Evolutionary conservation across 2,113 vertebrate species (phyloP), one percentile per base, ranked within the genome.

Genomic region (Tychaedon coryphoeus): DNA sequence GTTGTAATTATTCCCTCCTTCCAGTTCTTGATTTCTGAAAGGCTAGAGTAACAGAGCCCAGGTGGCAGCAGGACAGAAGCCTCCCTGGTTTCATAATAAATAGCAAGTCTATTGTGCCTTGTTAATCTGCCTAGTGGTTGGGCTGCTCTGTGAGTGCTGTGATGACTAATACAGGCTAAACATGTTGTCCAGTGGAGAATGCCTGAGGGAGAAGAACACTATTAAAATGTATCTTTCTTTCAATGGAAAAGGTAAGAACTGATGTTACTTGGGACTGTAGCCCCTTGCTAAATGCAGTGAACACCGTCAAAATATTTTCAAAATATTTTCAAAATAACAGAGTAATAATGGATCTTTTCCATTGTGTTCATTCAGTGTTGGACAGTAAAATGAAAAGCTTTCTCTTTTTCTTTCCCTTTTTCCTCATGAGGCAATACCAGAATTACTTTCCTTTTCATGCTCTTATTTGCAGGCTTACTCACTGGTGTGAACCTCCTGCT

Each of bases 181-280:
- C 0, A 0, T 11, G 5, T 15, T 14, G 36, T 6, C 1, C 3
- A 56, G 19, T 29, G 14, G 19, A 29, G 25, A 54, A 34, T 22
- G 23, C 16, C 19, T 38, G 33, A 69, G 56, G 57, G 90, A 31
- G 25, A 36, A 70, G 7, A 10, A 57, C 19, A 15, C 19, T 58
- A 8, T 12, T 45, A 25, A 70, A 78, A 8, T 34, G 8, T 10
- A 42, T 65, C 7, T 72, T 89, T 65, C 7, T 72, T 89, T 80
- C 33, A n/a, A 14, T 24, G 17, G 36, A 69, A 86, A 80, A 50
- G 10, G 3, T 57, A n/a, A 76, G 38, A 89, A 48, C 24, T 60
- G 24, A 14, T 8, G 8, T 4, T 51, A 31, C 10, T 5, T 70
- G 11, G 9, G 13, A 71, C 15, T 10, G 38, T 12, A 76, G 17